Percentiles rank a stretch among this genome's conserved stretches.
Evolutionary conservation across 2,113 vertebrate species (phyloP).

Genomic region (Apteryx owenii): DNA sequence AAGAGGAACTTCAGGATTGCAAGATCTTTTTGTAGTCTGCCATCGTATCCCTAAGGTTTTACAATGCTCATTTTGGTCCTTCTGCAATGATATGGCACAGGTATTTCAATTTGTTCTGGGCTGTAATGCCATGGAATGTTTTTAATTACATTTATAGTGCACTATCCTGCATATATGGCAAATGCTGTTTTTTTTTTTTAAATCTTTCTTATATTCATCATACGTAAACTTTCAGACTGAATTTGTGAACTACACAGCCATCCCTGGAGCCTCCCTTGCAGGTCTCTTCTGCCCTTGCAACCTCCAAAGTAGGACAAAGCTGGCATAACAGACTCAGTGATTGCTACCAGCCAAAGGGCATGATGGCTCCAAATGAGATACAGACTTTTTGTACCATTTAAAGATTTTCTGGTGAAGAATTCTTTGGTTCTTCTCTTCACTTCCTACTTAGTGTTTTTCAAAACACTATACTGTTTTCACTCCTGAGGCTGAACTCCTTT

Average conservation of each 20-base stretch:
- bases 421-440: not conserved
- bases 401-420: not conserved
- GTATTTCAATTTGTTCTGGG: not conserved
- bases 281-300: not conserved
- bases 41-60: not conserved
- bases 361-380: not conserved
- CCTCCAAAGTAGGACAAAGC: not conserved
- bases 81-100: not conserved
- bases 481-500: not conserved
- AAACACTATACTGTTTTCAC: not conserved
- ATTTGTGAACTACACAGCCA: not conserved
- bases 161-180: not conserved
- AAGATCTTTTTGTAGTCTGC: not conserved
- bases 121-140: not conserved
- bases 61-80: not conserved
- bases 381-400: not conserved
- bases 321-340: not conserved
- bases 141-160: not conserved
- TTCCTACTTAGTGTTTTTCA: accelerated
- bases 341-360: not conserved
- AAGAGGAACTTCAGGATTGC: not conserved
- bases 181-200: not conserved
- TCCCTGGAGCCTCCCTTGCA: not conserved
- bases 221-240: not conserved
- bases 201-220: not conserved